Evolutionary conservation across 2,113 vertebrate species (phyloP).

Genomic region (Ceyx melanurus): DNA sequence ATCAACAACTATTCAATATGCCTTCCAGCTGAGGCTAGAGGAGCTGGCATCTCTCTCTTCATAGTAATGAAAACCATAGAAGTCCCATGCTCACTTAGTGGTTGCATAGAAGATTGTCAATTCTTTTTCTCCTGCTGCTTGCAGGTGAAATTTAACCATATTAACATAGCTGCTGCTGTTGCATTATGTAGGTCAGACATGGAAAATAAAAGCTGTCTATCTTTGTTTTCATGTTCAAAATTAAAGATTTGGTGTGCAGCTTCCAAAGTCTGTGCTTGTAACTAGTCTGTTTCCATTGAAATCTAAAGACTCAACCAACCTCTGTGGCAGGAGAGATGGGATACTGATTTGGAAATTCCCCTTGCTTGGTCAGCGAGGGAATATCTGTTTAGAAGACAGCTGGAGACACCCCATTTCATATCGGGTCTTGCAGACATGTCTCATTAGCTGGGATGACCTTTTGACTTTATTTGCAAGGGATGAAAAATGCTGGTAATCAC

Average conservation of each 20-base stretch:
- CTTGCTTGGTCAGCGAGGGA: neutral
- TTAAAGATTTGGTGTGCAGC: neutral
- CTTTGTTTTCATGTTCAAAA: neutral
- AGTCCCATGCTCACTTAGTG: neutral
- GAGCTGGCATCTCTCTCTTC: neutral
- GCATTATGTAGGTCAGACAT: neutral
- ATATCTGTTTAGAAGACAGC: neutral
- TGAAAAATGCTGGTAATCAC: neutral
- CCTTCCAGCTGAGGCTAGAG: neutral
- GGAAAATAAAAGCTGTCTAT: neutral
- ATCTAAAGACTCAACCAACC: neutral
- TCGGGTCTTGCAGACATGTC: neutral
- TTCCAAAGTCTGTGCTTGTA: neutral
- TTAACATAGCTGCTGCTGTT: neutral
- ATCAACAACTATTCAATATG: neutral
- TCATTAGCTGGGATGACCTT: neutral
- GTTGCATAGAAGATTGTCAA: neutral
- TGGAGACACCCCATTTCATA: neutral
- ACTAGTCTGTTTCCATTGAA: neutral
- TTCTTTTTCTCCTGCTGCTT: neutral
- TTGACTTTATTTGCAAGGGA: neutral
- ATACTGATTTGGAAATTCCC: neutral
- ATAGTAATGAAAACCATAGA: neutral
- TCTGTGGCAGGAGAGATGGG: neutral
- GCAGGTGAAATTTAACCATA: neutral